phyloP scores from a whole-genome alignment of 2,888 invertebrate genomes.

The Amblyjoppa fuscipennis region DNA sequence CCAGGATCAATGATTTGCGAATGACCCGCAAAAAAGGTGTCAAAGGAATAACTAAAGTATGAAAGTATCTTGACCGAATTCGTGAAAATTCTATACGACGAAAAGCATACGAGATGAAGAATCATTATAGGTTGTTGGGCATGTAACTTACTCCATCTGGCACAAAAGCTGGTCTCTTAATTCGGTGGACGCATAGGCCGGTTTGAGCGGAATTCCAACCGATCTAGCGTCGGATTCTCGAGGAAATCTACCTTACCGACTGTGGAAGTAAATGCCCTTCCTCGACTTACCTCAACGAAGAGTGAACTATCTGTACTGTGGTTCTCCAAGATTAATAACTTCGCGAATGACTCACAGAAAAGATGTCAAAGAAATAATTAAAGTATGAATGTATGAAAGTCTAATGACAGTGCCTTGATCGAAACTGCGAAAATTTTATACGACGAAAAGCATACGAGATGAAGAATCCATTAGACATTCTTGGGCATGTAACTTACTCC shows the following conservation, averaged over 20 bases:
- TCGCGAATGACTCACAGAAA: neutral
- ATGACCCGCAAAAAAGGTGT: neutral
- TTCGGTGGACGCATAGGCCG: neutral
- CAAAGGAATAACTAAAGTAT: neutral
- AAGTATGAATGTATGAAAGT: neutral
- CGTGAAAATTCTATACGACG: neutral
- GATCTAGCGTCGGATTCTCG: neutral
- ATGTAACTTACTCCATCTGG: constrained; percentile 31
- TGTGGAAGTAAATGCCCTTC: neutral
- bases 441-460: neutral
- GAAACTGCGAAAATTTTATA: neutral
- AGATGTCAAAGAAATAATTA: neutral
- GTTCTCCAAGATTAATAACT: neutral
- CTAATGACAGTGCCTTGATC: neutral
- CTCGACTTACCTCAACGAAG: neutral
- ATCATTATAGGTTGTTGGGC: neutral
- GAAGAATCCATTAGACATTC: neutral
- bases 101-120: neutral
- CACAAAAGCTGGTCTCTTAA: neutral
- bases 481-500: constrained; percentile 5
- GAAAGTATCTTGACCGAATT: neutral
- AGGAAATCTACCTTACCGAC: constrained; percentile 19
- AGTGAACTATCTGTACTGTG: too few species aligned
- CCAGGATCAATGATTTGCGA: neutral
- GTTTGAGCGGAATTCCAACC: neutral